Conservation (phyloP, 2,888 invertebrate genomes). For the Caenorhabditis becei region DNA sequence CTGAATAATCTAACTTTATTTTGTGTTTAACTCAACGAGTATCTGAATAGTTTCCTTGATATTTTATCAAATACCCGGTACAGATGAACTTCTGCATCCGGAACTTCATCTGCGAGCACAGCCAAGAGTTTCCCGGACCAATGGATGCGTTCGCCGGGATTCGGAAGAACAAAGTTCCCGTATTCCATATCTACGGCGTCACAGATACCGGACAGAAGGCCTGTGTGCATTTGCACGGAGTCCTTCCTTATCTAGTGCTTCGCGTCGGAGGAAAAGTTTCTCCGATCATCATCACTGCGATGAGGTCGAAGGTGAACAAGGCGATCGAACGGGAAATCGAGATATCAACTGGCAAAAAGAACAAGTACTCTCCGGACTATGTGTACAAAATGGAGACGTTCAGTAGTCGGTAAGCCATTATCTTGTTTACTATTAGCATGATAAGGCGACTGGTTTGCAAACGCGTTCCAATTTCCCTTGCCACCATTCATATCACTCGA, state of each 20-base stretch:
- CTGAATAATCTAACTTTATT: no score
- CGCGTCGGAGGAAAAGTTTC: conserved; percentile 69
- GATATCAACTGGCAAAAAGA: conserved; percentile 18
- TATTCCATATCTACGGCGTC: conserved; percentile 59
- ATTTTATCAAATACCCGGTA: no score
- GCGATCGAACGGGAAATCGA: conserved; percentile 56
- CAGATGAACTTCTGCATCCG: conserved; percentile 60
- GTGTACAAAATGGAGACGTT: conserved; percentile 58
- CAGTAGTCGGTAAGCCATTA: conserved; percentile 38
- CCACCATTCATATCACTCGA: no score
- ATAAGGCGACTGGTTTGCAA: no score
- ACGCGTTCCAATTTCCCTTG: background rate
- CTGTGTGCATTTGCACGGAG: conserved; percentile 76
- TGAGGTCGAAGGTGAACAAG: conserved; percentile 46
- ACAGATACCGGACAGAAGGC: conserved; percentile 68
- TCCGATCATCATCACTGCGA: conserved; percentile 25
- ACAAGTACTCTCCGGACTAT: conserved; percentile 42
- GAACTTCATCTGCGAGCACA: conserved; percentile 61
- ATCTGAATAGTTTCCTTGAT: no score
- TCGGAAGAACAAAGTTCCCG: conserved; percentile 50
- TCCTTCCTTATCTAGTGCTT: conserved; percentile 73
- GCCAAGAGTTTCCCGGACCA: conserved; percentile 46
- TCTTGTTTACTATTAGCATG: no score
- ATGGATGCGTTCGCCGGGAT: background rate
- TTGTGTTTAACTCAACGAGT: no score